A percentile compares a stretch with the other conserved stretches of the same genome.
Conservation (phyloP, 2,113 vertebrate genomes). For the Gallinago undulata region DNA sequence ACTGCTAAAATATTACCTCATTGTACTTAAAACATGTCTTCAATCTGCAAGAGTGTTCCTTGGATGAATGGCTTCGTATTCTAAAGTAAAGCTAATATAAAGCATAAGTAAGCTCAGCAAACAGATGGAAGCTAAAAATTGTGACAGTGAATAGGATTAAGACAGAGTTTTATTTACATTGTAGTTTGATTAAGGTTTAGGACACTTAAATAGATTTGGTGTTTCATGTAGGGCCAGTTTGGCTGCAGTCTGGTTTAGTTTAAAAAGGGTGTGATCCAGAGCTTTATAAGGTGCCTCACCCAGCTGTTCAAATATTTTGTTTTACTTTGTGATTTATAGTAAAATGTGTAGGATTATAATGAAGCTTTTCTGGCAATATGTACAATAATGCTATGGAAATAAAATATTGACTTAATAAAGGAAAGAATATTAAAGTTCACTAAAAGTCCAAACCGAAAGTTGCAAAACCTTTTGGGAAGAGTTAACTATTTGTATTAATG, state of each 20-base stretch:
- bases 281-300: conserved; percentile 68
- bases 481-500: conserved; percentile 45
- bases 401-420: conserved; percentile 73
- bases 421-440: conserved; percentile 66
- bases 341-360: conserved; percentile 73
- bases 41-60: not conserved
- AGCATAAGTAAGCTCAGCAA: conserved; percentile 39
- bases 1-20: not conserved
- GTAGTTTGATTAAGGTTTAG: conserved; percentile 55
- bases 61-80: conserved; percentile 6
- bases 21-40: not conserved
- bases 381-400: conserved; percentile 67
- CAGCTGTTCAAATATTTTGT: conserved; percentile 80
- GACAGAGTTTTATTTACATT: conserved; percentile 46
- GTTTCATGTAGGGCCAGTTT: conserved; percentile 54
- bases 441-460: conserved; percentile 63
- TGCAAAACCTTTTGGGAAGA: conserved; percentile 9
- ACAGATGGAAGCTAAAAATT: conserved; percentile 52
- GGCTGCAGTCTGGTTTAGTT: conserved; percentile 62
- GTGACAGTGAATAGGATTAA: conserved; percentile 61
- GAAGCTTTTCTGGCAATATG: conserved; percentile 70
- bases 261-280: conserved; percentile 67
- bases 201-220: conserved; percentile 40
- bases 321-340: conserved; percentile 74
- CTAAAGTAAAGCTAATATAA: conserved; percentile 1